A percentile compares a stretch with the other conserved stretches of the same genome.
Conservation (phyloP, 2,888 invertebrate species). For the Furcula furcula region DNA sequence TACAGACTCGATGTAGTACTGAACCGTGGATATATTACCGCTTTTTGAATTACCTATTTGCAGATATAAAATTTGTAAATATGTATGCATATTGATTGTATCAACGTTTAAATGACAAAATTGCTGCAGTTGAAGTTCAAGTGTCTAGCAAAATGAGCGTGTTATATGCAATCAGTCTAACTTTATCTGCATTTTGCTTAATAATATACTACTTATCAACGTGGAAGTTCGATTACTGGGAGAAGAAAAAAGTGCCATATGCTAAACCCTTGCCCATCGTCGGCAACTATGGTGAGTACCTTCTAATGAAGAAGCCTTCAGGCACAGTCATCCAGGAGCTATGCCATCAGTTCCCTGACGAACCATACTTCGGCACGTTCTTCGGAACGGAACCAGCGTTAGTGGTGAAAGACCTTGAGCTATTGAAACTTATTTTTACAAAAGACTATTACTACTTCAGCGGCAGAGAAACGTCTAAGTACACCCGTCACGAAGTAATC, state of each 20-base stretch:
- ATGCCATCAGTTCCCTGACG: constrained; percentile 32
- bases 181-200: not conserved
- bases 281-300: constrained; percentile 38
- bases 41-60: too few species aligned
- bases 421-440: constrained; percentile 32
- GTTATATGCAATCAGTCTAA: not conserved
- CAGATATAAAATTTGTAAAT: too few species aligned
- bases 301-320: constrained; percentile 26
- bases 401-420: constrained; percentile 30
- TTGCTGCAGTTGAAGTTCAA: too few species aligned
- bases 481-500: constrained; percentile 23
- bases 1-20: too few species aligned
- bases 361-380: constrained; percentile 41
- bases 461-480: constrained; percentile 28
- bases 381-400: constrained; percentile 43
- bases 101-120: too few species aligned
- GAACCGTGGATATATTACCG: too few species aligned
- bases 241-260: constrained; percentile 31
- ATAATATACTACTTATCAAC: constrained; percentile 2
- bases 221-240: constrained; percentile 34
- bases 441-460: constrained; percentile 39
- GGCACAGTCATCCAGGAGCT: constrained; percentile 26
- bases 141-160: not conserved
- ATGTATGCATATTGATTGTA: too few species aligned
- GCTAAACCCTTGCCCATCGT: constrained; percentile 30